A percentile compares a stretch with the other conserved stretches of the same genome.
Conservation (phyloP, 2,888 invertebrate species). For the Portevinia maculata region DNA sequence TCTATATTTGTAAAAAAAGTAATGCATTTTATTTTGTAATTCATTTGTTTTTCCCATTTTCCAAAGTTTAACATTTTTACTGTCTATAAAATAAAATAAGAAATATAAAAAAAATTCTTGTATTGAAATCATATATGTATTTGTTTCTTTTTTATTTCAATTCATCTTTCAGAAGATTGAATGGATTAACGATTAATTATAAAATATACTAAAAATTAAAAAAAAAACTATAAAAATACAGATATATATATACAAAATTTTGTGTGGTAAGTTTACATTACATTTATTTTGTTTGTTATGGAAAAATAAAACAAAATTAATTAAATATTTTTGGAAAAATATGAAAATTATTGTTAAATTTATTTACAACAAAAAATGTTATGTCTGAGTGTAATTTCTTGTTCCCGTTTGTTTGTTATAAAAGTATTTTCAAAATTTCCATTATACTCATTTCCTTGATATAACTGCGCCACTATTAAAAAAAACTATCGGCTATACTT, state of each 20-base stretch:
- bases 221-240: conserved; percentile 75
- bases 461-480: conserved; percentile 21
- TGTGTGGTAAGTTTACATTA: conserved; percentile 83
- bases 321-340: conserved; percentile 50
- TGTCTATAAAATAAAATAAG: conserved; percentile 69
- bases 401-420: conserved; percentile 65
- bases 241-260: conserved; percentile 79
- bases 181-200: conserved; percentile 81
- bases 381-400: conserved; percentile 70
- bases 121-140: conserved; percentile 73
- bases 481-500: conserved; percentile 42
- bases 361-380: conserved; percentile 36
- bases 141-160: conserved; percentile 80
- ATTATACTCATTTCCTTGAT: conserved; percentile 47
- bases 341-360: conserved; percentile 62
- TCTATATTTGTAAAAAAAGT: conserved; percentile 16
- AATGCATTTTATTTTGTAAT: conserved; percentile 32
- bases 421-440: conserved; percentile 54
- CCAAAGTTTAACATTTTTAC: conserved; percentile 72
- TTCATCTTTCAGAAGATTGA: conserved; percentile 83
- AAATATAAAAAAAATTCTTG: conserved; percentile 58
- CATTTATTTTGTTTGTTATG: conserved; percentile 69
- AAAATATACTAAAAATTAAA: conserved; percentile 61
- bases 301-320: conserved; percentile 60
- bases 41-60: conserved; percentile 71